Evolutionary conservation across 1,140 invertebrate genomes (phyloP).

Genomic region (Drosophila grimshawi): DNA sequence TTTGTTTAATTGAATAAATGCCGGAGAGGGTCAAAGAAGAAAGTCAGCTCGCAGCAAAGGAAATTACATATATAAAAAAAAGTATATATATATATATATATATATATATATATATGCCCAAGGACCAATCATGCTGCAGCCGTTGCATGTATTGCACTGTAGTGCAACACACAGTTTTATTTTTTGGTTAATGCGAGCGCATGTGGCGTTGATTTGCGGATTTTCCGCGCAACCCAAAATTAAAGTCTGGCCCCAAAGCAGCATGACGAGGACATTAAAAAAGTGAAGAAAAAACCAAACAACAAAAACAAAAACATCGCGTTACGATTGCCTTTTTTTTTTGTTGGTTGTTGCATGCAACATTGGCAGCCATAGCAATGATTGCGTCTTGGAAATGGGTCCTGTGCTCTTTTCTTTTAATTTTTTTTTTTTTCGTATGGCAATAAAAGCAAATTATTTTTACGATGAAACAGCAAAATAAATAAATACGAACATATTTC

Average conservation of each 20-base stretch:
- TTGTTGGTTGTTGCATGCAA: constrained; percentile 50
- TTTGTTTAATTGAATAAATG: constrained; percentile 80
- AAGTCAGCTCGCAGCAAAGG: constrained; percentile 10
- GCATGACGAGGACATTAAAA: constrained; percentile 72
- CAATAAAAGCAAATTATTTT: constrained; percentile 82
- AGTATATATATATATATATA: too few relatives aligned
- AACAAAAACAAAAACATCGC: constrained; percentile 12
- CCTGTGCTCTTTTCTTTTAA: constrained; percentile 2
- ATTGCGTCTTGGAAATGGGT: constrained; percentile 11
- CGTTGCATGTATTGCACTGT: constrained; percentile 2
- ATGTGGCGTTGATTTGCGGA: constrained; percentile 69
- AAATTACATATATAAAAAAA: not conserved
- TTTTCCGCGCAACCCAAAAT: constrained; percentile 49
- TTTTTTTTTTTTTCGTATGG: constrained; percentile 38
- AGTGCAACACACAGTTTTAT: constrained; percentile 1
- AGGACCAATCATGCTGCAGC: constrained; percentile 5
- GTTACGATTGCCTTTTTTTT: constrained; percentile 49
- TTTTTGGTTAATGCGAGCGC: constrained; percentile 29
- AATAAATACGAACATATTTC: constrained; percentile 71
- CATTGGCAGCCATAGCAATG: constrained; percentile 46
- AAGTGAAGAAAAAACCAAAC: too few relatives aligned
- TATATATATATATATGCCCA: not conserved
- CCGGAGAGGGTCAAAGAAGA: constrained; percentile 26
- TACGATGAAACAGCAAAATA: constrained; percentile 76
- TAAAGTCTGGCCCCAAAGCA: constrained; percentile 45